These are phyloP conservation scores for Allophyes oxyacanthae DNA, from an alignment of 2,888 invertebrate species.

Conservation along the genomic window DNA sequence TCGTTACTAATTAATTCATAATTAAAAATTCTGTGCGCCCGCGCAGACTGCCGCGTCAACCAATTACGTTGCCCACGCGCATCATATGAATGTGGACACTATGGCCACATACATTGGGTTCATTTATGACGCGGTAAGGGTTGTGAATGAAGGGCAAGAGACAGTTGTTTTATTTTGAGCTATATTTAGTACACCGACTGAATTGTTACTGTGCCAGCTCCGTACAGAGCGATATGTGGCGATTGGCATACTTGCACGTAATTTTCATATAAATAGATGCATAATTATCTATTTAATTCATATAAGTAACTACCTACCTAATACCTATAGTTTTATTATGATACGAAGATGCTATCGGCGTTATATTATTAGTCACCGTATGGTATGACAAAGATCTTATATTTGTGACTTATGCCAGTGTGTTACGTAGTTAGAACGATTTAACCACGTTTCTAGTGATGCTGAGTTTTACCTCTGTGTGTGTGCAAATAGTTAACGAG, in stretches of 20 bases:
- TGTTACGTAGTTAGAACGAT: too few relatives aligned
- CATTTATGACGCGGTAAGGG: conserved; percentile 71
- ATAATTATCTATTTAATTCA: conserved; percentile 23
- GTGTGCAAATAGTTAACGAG: conserved; percentile 50
- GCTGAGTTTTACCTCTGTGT: conserved; percentile 16
- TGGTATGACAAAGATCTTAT: conserved; percentile 46
- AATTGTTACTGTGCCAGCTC: conserved; percentile 87
- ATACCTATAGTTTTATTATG: neutral
- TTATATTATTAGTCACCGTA: conserved; percentile 43
- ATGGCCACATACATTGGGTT: conserved; percentile 69
- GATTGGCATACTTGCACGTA: conserved; percentile 75
- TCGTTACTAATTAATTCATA: conserved; percentile 88
- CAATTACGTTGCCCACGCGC: conserved; percentile 78
- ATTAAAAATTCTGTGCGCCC: conserved; percentile 88
- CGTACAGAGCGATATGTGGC: conserved; percentile 74
- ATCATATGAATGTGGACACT: conserved; percentile 74
- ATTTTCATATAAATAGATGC: conserved; percentile 54
- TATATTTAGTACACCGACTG: conserved; percentile 87
- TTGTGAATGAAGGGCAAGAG: conserved; percentile 86
- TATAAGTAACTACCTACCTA: neutral
- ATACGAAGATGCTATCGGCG: conserved; percentile 7
- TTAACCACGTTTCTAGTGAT: conserved; percentile 14
- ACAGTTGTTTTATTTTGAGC: conserved; percentile 89
- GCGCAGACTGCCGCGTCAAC: conserved; percentile 82
- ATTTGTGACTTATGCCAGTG: conserved; percentile 49